Percentiles rank a stretch among this genome's conserved stretches.
phyloP scores from a whole-genome alignment of 2,797 vertebrate genomes.

The Diceros bicornis region DNA sequence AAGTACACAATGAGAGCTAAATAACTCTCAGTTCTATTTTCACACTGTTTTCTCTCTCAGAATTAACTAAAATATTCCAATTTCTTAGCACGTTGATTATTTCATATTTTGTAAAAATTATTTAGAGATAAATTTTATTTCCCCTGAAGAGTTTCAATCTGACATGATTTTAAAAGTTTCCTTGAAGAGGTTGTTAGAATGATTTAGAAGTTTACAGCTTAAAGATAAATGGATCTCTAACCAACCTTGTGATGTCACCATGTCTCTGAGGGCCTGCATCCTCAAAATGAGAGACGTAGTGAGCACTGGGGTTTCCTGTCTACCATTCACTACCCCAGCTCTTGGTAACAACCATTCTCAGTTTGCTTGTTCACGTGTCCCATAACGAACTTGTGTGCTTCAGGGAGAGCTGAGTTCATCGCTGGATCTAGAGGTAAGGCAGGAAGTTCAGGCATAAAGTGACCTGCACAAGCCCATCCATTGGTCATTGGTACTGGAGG shows the following conservation, averaged over 20 bases:
- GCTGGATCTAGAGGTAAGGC: background rate
- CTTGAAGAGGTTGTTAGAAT: background rate
- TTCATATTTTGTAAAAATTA: slow-evolving; percentile 10
- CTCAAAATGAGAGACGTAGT: background rate
- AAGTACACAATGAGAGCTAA: background rate
- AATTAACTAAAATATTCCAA: background rate
- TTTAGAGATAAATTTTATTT: background rate
- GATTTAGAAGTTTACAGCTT: background rate
- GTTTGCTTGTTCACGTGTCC: background rate
- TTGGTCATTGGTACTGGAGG: rapidly evolving
- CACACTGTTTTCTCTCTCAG: slow-evolving; percentile 4
- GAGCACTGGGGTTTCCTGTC: background rate
- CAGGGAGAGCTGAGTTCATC: background rate
- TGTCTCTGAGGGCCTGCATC: background rate
- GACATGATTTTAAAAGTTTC: background rate
- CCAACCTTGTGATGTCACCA: background rate
- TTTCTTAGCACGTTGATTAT: slow-evolving; percentile 7
- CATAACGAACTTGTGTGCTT: background rate
- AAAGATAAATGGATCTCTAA: background rate
- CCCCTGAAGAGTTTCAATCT: background rate
- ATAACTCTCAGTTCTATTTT: background rate
- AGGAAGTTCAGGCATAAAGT: background rate
- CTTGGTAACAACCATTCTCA: background rate
- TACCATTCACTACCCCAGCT: background rate
- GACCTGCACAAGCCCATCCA: background rate